These are phyloP conservation scores for Tylochromis polylepis DNA, from an alignment of 2,113 vertebrate genomes.

Conservation along the genomic window DNA sequence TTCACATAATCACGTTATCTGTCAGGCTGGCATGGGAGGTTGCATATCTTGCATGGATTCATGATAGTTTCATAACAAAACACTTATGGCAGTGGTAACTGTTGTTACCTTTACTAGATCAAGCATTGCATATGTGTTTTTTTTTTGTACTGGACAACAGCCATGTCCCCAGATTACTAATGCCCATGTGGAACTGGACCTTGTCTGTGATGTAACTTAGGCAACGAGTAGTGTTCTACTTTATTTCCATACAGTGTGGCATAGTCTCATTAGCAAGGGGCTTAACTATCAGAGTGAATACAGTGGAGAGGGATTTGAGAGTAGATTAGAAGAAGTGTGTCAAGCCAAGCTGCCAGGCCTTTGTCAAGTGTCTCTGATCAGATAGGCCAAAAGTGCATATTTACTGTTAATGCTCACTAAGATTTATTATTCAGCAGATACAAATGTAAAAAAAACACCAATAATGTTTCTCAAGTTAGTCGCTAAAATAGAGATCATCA, in stretches of 20 bases:
- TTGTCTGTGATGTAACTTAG: slow-evolving; percentile 32
- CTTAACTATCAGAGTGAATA: slow-evolving; percentile 61
- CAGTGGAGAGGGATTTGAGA: slow-evolving; percentile 56
- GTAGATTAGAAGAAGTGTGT: slow-evolving; percentile 64
- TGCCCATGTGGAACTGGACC: background rate
- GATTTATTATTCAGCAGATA: background rate
- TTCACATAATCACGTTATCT: background rate
- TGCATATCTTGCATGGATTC: background rate
- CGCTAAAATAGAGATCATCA: background rate
- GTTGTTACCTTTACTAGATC: background rate
- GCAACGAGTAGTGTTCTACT: slow-evolving; percentile 38
- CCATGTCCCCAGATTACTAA: background rate
- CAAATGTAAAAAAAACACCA: background rate
- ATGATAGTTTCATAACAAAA: background rate
- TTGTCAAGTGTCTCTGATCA: slow-evolving; percentile 48
- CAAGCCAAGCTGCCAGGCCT: slow-evolving; percentile 54
- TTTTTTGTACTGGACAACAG: background rate
- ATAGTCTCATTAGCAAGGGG: slow-evolving; percentile 55
- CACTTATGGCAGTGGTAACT: background rate
- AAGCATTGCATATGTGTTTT: background rate
- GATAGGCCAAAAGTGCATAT: background rate
- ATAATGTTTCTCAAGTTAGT: background rate
- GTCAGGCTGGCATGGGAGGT: background rate
- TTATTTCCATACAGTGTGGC: slow-evolving; percentile 52
- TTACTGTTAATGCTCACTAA: background rate